Evolutionary conservation across 2,113 vertebrate genomes (phyloP), one percentile per base, ranked within the genome.

Genomic region (Aegotheles bennettii): DNA sequence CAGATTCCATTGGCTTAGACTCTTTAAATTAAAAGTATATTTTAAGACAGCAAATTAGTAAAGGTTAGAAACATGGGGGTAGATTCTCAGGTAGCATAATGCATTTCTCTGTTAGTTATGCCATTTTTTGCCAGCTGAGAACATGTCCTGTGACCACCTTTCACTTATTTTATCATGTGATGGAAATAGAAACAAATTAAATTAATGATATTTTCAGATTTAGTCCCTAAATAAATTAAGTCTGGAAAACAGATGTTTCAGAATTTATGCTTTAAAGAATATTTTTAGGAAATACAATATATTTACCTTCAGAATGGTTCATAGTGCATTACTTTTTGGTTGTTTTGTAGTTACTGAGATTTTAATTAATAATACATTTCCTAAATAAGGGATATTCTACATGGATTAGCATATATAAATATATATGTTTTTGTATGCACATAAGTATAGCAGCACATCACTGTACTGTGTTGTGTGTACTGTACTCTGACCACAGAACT

Each of bases 401-500:
- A 76, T 56, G 36, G 53, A 96, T 95, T 89, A 89, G 31, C 67
- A 75, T 82, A 74, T 91, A 91, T 89, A 84, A 75, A 94, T 91
- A 84, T 36, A 86, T 90, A 80, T 63, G 50, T 3, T 56, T 93
- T 78, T 76, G 68, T 63, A 89, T 82, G 81, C 57, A 89, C 42
- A 45, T 81, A 65, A 87, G 7, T 59, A 43, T 87, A 84, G 74
- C 24, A 68, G 45, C 19, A 91, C 61, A 76, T 68, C 45, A 48
- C 45, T 38, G 21, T 33, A 60, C 33, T 60, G 56, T 74, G 43
- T 40, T 70, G 19, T 48, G n/a, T 38, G 21, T 33, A 60, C 33
- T 60, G 56, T 74, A 40, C 36, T 70, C 21, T 48, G 56, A 47
- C 19, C 16, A 18, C 1, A 33, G 35, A 77, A 42, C 9, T 43